These are phyloP conservation scores for Drosophila seguyi DNA, from an alignment of 1,140 invertebrate genomes.

Conservation along the genomic window DNA sequence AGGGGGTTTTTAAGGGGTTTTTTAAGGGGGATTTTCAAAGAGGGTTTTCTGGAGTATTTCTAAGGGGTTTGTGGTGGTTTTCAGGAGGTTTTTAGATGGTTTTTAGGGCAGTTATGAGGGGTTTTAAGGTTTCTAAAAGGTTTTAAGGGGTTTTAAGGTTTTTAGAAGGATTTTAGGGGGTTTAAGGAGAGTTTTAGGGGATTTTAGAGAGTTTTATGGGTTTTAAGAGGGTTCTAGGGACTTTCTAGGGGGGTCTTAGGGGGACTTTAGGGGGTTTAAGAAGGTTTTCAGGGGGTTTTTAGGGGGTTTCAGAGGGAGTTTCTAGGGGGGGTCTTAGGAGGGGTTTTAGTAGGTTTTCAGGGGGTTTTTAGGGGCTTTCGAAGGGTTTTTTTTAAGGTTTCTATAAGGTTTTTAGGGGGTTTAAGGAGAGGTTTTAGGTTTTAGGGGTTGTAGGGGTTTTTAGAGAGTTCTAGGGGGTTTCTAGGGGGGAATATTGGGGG, in stretches of 20 bases:
- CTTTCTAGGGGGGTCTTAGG: not conserved
- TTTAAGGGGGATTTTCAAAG: not conserved
- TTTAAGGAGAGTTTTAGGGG: not conserved
- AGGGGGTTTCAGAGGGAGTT: not conserved
- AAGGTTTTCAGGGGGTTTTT: not conserved
- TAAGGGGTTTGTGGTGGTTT: not conserved
- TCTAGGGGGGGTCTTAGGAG: not conserved
- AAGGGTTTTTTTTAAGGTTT: too few relatives aligned
- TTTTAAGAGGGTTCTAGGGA: not conserved
- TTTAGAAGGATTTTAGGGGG: not conserved
- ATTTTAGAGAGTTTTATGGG: not conserved
- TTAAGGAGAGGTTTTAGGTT: too few relatives aligned
- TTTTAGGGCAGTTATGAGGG: not conserved
- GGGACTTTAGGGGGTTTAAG: not conserved
- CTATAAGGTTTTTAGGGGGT: too few relatives aligned
- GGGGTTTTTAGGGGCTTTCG: too few relatives aligned
- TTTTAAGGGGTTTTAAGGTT: not conserved
- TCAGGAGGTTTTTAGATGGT: not conserved
- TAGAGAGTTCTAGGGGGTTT: too few relatives aligned
- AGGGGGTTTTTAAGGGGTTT: not conserved
- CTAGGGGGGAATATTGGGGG: too few relatives aligned
- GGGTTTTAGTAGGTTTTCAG: not conserved
- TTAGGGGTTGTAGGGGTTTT: too few relatives aligned
- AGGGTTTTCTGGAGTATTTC: not conserved
- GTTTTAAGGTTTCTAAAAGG: too few relatives aligned